phyloP scores from a whole-genome alignment of 2,797 vertebrate species.

The Arremon brunneinucha region DNA sequence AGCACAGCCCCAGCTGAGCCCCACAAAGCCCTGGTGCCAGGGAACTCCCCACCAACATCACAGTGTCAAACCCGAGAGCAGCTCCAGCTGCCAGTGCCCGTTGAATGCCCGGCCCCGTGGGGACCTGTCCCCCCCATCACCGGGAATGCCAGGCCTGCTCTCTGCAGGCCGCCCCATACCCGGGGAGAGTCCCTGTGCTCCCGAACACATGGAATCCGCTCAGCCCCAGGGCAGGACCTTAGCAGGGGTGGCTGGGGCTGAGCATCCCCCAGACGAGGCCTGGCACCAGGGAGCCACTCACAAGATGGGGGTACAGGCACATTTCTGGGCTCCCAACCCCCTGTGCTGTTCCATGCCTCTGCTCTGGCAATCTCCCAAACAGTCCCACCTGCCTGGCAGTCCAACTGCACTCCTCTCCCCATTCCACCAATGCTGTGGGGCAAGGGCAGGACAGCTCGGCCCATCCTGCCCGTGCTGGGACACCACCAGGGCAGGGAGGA shows the following conservation, averaged over 20 bases:
- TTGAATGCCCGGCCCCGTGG: fast-evolving
- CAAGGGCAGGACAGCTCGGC: not conserved
- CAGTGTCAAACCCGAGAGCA: fast-evolving
- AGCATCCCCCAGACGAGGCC: fast-evolving
- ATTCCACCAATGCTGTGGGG: fast-evolving
- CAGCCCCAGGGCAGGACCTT: not conserved
- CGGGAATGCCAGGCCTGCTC: fast-evolving
- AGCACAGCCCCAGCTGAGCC: not conserved
- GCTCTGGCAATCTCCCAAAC: not conserved
- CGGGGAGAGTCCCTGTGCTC: fast-evolving
- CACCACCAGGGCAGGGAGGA: not conserved
- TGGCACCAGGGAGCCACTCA: not conserved
- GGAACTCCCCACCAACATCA: not conserved
- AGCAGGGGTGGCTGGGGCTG: not conserved
- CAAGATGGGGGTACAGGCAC: fast-evolving
- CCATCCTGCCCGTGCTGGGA: too few relatives aligned
- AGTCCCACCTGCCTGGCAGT: not conserved
- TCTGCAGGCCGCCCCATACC: not conserved
- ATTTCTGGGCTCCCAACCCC: fast-evolving
- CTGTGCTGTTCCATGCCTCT: fast-evolving
- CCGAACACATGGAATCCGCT: fast-evolving
- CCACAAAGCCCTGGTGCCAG: fast-evolving
- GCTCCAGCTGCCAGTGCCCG: not conserved
- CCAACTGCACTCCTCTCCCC: not conserved
- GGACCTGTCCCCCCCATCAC: not conserved